Base-by-base conservation (phyloP, 2,113 vertebrate species). In the Epinephelus moara region DNA sequence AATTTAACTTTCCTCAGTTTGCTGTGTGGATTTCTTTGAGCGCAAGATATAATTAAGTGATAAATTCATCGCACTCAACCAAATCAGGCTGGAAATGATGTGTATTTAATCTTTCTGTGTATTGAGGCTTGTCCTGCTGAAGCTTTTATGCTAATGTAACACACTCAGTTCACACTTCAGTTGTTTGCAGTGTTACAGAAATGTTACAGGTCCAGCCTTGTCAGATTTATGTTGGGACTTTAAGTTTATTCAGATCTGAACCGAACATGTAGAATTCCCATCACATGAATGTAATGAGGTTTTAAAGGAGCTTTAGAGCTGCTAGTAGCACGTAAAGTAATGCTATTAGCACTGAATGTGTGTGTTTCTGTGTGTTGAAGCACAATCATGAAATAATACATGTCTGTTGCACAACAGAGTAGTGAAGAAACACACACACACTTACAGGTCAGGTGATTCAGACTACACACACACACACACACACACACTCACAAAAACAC, bases 371-470 rank as follows among this genome's bases (percentile, higher is more conserved):
- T 75, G 47, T 56, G 52, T 40, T 11, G 21, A 52, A 4, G 18
- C 42, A 45, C n/a, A 40, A 37, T 17, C 1, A 13, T 40, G 67
- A 56, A 45, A 10, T 45, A 68, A 78, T 40, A 56, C 67, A 59
- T 18, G 60, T 66, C 1, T 56, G 18, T 57, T 74, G 21, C 47
- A 62, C 23, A 72, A 33, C 45, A 57, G n/a, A 42, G 13, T 47
- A 70, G 40, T 60, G n/a, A 61, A 52, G 45, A 59, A 60, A 67
- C 63, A 40, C 74, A 53, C 42, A 45, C 42, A 45, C 76, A 37
- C 59, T 30, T 30, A 57, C 62, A 23, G 11, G 37, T 74, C 30
- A 63, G 66, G 55, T 83, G 71, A 77, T 75, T 71, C 13, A 25
- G n/a, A 49, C 30, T 9, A 1, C 21, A 4, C 69, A 12, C 82